Evolutionary conservation across 2,888 invertebrate genomes (phyloP).

Genomic region (Diabrotica balteata): DNA sequence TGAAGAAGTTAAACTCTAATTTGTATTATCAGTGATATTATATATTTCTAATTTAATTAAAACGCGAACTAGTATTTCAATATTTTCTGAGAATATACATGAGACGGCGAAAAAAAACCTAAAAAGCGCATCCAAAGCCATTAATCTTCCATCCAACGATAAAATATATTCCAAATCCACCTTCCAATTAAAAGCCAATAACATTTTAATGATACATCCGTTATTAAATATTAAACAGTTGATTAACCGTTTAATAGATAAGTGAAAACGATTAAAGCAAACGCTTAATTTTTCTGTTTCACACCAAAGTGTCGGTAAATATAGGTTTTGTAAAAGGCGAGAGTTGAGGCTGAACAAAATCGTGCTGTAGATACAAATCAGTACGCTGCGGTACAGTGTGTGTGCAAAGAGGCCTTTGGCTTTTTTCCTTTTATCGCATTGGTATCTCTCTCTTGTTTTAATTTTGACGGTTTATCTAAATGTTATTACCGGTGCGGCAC

Average conservation of each 20-base stretch:
- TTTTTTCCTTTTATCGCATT: constrained; percentile 26
- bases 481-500: constrained; percentile 42
- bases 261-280: constrained; percentile 45
- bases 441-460: constrained; percentile 24
- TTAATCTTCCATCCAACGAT: constrained; percentile 34
- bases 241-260: constrained; percentile 42
- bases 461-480: constrained; percentile 39
- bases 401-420: constrained; percentile 26
- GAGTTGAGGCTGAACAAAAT: constrained; percentile 46
- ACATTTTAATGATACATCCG: constrained; percentile 41
- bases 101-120: not conserved
- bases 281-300: constrained; percentile 50
- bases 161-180: constrained; percentile 37
- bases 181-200: constrained; percentile 44
- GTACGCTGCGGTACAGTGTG: constrained; percentile 39
- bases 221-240: constrained; percentile 43
- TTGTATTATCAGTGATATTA: too few species aligned
- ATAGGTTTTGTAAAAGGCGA: constrained; percentile 47
- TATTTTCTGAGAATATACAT: too few species aligned
- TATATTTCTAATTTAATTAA: too few species aligned
- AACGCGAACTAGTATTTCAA: too few species aligned
- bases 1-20: too few species aligned
- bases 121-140: constrained; percentile 22
- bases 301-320: constrained; percentile 50
- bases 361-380: constrained; percentile 42